Conservation (phyloP, 2,113 vertebrate genomes). For the Thunnus maccoyii region DNA sequence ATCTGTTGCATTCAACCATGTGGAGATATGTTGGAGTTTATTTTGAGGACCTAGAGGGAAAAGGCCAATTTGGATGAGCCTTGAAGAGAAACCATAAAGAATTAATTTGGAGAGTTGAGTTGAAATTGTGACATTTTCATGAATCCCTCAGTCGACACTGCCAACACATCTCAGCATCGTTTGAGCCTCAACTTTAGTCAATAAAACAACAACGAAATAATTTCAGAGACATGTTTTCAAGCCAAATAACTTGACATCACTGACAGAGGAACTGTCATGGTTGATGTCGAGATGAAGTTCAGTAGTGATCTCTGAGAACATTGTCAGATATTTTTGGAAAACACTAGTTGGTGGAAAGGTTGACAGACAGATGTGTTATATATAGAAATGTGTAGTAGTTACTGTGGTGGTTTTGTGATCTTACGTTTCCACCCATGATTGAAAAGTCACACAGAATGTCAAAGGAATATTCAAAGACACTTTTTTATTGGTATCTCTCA, state of each 20-base stretch:
- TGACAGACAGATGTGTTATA: slow-evolving; percentile 20
- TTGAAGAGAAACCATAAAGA: not conserved
- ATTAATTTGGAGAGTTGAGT: not conserved
- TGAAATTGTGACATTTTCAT: not conserved
- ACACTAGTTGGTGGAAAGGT: not conserved
- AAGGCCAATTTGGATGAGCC: not conserved
- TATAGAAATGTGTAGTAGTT: slow-evolving; percentile 25
- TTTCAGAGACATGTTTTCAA: slow-evolving; percentile 16
- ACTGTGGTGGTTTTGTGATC: slow-evolving; percentile 24
- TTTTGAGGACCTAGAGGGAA: not conserved
- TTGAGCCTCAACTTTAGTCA: not conserved
- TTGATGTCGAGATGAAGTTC: slow-evolving; percentile 16
- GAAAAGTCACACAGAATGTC: slow-evolving; percentile 17
- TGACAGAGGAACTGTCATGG: not conserved
- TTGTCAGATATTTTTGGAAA: slow-evolving; percentile 34
- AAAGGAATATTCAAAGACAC: not conserved
- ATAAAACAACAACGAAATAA: slow-evolving; percentile 1
- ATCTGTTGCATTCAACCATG: not conserved
- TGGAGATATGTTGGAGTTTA: not conserved
- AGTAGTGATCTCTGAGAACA: slow-evolving; percentile 6
- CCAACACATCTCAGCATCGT: not conserved
- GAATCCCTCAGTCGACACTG: slow-evolving; percentile 14
- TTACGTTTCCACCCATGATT: slow-evolving; percentile 28
- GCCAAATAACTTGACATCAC: slow-evolving; percentile 22
- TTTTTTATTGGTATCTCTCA: not conserved